Conservation (phyloP, 2,888 invertebrate genomes). For the Drepanosiphum platanoidis region DNA sequence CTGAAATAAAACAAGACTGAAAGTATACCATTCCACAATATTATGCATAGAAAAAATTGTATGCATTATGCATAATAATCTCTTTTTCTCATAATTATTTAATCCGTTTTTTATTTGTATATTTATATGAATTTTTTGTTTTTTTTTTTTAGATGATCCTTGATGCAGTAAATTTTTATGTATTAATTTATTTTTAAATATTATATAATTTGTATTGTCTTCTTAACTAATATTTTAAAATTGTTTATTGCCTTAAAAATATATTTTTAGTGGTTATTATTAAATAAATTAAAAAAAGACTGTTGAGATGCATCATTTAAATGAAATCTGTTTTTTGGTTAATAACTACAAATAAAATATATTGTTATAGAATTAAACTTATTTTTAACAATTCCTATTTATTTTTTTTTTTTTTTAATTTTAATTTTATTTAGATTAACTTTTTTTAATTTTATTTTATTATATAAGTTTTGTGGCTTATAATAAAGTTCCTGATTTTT, state of each 20-base stretch:
- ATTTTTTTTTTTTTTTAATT: conserved; percentile 35
- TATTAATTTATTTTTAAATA: conserved; percentile 59
- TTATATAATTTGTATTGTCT: conserved; percentile 53
- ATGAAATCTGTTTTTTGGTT: conserved; percentile 45
- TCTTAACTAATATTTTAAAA: conserved; percentile 58
- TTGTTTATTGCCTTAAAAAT: conserved; percentile 52
- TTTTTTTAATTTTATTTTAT: conserved; percentile 30
- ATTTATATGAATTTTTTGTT: not conserved
- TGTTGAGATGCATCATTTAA: conserved; percentile 47
- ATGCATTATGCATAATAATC: not conserved
- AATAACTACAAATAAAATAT: conserved; percentile 36
- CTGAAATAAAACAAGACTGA: not conserved
- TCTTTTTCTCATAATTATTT: not conserved
- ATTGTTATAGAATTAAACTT: conserved; percentile 39
- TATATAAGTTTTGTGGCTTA: conserved; percentile 47
- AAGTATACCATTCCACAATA: not conserved
- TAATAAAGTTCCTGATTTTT: conserved; percentile 50
- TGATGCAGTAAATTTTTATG: conserved; percentile 53
- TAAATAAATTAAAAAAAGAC: conserved; percentile 43
- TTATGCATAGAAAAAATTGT: not conserved
- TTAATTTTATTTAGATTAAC: conserved; percentile 13
- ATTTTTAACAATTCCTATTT: conserved; percentile 56
- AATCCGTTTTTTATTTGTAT: not conserved
- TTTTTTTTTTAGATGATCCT: conserved; percentile 58
- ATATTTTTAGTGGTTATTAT: conserved; percentile 51